Conservation (phyloP, 1,140 invertebrate species). For the Neodiprion fabricii region DNA sequence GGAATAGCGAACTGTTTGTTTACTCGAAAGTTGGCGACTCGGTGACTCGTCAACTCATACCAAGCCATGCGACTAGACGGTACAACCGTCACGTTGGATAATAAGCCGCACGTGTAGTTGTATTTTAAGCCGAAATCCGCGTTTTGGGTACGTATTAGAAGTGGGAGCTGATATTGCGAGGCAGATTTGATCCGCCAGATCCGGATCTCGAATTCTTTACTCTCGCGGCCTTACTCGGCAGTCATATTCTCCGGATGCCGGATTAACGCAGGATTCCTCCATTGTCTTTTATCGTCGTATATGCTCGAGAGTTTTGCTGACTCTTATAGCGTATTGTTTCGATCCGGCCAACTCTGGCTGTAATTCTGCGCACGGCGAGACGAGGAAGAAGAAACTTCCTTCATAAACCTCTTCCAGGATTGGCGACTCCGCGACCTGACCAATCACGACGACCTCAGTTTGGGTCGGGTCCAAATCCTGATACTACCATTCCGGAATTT, state of each 20-base stretch:
- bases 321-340: not conserved
- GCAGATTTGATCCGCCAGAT: not conserved
- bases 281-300: not conserved
- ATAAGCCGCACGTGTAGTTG: too few relatives aligned
- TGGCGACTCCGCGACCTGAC: not conserved
- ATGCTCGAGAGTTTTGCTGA: not conserved
- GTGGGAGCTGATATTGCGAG: not conserved
- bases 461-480: constrained; percentile 1
- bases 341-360: not conserved
- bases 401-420: not conserved
- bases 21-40: too few relatives aligned
- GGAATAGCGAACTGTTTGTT: too few relatives aligned
- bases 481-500: not conserved
- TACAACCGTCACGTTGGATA: too few relatives aligned
- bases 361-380: not conserved
- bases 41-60: too few relatives aligned
- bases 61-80: too few relatives aligned
- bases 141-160: not conserved
- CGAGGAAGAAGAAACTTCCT: not conserved
- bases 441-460: not conserved
- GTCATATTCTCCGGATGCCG: not conserved
- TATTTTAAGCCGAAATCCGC: not conserved
- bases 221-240: not conserved
- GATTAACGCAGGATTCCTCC: not conserved
- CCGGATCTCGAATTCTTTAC: not conserved